phyloP scores from a whole-genome alignment of 2,113 vertebrate species.

The Petrocephalus zakoni region DNA sequence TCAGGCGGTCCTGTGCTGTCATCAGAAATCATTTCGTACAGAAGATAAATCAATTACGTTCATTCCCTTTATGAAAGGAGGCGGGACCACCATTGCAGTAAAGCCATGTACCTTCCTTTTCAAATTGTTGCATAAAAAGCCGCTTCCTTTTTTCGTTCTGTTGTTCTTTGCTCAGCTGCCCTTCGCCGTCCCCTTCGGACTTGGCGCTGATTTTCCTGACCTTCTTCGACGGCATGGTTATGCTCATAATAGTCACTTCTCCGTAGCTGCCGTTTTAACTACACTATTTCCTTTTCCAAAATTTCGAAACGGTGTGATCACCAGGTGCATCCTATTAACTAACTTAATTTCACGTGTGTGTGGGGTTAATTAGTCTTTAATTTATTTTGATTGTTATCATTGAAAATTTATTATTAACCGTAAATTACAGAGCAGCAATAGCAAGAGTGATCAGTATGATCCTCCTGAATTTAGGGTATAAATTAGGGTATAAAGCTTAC shows the following conservation, averaged over 20 bases:
- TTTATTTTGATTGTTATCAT: not conserved
- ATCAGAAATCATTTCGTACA: not conserved
- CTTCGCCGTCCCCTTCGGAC: not conserved
- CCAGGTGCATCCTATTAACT: slow-evolving; percentile 9
- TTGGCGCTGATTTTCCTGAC: not conserved
- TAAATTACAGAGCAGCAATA: not conserved
- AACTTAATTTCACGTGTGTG: not conserved
- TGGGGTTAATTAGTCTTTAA: not conserved
- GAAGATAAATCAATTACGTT: no score
- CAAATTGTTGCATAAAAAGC: slow-evolving; percentile 70
- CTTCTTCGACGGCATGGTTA: slow-evolving; percentile 29
- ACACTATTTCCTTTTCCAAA: not conserved
- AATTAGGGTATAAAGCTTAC: not conserved
- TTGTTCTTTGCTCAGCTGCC: slow-evolving; percentile 37
- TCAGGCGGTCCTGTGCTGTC: slow-evolving; percentile 53
- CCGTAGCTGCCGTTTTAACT: not conserved
- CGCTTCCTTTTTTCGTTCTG: slow-evolving; percentile 42
- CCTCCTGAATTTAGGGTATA: not conserved
- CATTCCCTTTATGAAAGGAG: not conserved
- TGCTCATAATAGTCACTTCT: no score
- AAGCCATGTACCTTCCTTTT: slow-evolving; percentile 62
- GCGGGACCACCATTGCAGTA: not conserved
- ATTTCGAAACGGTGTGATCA: not conserved
- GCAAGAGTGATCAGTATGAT: not conserved
- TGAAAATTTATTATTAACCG: not conserved